phyloP scores from a whole-genome alignment of 2,797 vertebrate species.

The Enteromius thamalakanensis region DNA sequence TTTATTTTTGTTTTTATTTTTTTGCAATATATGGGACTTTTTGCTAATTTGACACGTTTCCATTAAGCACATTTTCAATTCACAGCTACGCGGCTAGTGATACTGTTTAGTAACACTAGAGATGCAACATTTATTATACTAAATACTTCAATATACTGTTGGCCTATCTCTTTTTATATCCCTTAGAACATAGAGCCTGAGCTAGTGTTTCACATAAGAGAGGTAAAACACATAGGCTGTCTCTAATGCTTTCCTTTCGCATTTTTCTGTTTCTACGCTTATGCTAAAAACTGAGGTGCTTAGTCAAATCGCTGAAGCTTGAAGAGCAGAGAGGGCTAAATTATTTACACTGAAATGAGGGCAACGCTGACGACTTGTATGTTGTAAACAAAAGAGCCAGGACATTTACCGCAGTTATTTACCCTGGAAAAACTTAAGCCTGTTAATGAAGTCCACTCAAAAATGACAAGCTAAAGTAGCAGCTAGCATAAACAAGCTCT shows the following conservation, averaged over 20 bases:
- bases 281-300: conserved; percentile 59
- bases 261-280: conserved; percentile 11
- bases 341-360: conserved; percentile 66
- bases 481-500: conserved; percentile 11
- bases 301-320: conserved; percentile 67
- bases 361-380: conserved; percentile 62
- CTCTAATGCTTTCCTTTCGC: conserved; percentile 14
- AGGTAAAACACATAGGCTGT: conserved; percentile 8
- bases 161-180: background rate
- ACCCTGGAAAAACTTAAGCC: conserved; percentile 10
- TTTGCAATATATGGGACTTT: no score
- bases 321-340: conserved; percentile 64
- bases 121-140: conserved; percentile 9
- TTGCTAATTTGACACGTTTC: no score
- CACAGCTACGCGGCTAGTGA: conserved; percentile 30
- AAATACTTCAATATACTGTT: background rate
- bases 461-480: background rate
- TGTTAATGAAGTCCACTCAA: conserved; percentile 29
- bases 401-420: conserved; percentile 24
- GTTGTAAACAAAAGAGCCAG: conserved; percentile 59
- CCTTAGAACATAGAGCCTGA: background rate
- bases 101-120: conserved; percentile 53
- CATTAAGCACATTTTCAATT: no score
- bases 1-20: no score
- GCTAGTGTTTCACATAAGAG: background rate